Conservation (phyloP, 2,797 vertebrate species). For the Triplophysa yarkandensis region DNA sequence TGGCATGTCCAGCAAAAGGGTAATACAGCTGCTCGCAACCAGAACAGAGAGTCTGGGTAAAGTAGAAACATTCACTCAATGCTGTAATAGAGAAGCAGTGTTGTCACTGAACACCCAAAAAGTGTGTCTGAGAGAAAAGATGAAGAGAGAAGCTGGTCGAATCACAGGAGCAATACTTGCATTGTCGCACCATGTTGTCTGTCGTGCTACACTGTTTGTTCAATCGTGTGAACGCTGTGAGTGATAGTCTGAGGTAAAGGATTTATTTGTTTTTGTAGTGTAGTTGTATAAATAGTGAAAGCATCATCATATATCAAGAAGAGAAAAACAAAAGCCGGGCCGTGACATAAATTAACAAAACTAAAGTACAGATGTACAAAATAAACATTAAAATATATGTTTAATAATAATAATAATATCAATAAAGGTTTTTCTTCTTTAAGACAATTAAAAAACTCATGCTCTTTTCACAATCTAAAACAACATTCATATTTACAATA, state of each 20-base stretch:
- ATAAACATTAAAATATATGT: constrained; percentile 65
- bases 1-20: constrained; percentile 78
- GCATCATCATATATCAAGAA: constrained; percentile 48
- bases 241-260: constrained; percentile 83
- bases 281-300: constrained; percentile 54
- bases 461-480: constrained; percentile 71
- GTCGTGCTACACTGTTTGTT: constrained; percentile 47
- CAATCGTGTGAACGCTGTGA: constrained; percentile 42
- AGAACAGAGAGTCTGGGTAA: constrained; percentile 57
- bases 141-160: constrained; percentile 74
- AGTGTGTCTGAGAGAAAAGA: constrained; percentile 58
- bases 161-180: constrained; percentile 57
- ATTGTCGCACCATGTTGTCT: constrained; percentile 50
- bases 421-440: constrained; percentile 65
- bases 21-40: constrained; percentile 84
- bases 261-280: constrained; percentile 66
- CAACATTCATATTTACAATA: constrained; percentile 71
- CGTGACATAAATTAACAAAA: constrained; percentile 69
- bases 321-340: constrained; percentile 58
- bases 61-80: constrained; percentile 75
- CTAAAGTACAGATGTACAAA: constrained; percentile 69
- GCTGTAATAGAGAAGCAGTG: constrained; percentile 78
- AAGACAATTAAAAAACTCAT: constrained; percentile 67
- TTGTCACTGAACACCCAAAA: constrained; percentile 64
- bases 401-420: constrained; percentile 62